Evolutionary conservation across 2,797 vertebrate genomes (phyloP).

Genomic region (Stomatorhinus walkeri): DNA sequence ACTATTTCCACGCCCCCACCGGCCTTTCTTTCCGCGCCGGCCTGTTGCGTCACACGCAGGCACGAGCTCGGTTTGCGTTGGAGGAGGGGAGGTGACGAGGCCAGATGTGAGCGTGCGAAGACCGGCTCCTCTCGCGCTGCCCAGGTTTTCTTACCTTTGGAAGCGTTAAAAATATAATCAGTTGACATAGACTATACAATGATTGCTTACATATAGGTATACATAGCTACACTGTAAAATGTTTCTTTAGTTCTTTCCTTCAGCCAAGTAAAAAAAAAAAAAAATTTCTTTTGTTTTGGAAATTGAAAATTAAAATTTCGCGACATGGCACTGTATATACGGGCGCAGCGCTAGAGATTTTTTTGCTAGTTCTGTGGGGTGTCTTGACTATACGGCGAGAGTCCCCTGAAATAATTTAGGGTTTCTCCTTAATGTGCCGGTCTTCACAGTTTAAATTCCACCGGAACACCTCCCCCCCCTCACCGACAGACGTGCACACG

Average conservation of each 20-base stretch:
- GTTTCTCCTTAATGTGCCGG: not conserved
- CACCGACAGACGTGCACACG: not conserved
- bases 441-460: not conserved
- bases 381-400: not conserved
- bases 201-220: not conserved
- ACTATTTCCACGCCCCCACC: constrained; percentile 47
- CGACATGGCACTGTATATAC: not conserved
- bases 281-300: not conserved
- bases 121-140: too few relatives aligned
- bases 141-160: not conserved
- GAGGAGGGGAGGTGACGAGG: constrained; percentile 12
- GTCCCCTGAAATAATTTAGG: not conserved
- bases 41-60: constrained; percentile 41
- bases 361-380: not conserved
- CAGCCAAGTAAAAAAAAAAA: not conserved
- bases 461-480: not conserved
- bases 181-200: not conserved
- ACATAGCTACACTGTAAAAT: not conserved
- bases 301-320: not conserved
- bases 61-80: not conserved
- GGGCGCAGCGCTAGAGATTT: not conserved
- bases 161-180: not conserved
- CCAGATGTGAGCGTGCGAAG: constrained; percentile 13
- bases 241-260: not conserved
- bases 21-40: constrained; percentile 35